Conservation (phyloP, 1,140 invertebrate species). For the Drosophila varians region DNA sequence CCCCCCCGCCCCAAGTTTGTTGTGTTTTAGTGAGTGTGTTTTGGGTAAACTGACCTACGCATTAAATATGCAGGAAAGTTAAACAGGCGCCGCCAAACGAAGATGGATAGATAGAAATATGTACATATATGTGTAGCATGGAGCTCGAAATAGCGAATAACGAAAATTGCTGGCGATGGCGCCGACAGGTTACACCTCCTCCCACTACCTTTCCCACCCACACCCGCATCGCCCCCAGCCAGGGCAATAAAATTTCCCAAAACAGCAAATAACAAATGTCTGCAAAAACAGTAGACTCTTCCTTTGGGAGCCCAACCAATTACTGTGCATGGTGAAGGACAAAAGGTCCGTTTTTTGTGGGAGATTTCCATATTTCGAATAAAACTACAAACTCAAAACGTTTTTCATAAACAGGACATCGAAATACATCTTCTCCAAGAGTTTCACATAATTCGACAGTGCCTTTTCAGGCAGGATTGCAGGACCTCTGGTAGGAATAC, state of each 20-base stretch:
- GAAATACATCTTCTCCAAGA: neutral
- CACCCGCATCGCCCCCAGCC: slow-evolving; percentile 9
- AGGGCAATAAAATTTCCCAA: slow-evolving; percentile 70
- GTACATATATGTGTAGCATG: neutral
- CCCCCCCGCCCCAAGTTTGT: neutral
- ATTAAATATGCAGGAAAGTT: slow-evolving; percentile 77
- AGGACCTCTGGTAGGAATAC: too few species aligned
- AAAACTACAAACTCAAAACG: too few species aligned
- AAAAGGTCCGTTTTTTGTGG: too few species aligned
- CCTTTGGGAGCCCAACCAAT: neutral
- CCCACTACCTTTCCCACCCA: neutral
- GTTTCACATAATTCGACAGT: neutral
- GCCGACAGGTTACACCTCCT: slow-evolving; percentile 50
- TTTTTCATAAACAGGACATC: neutral
- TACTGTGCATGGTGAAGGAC: neutral
- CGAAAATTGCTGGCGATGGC: slow-evolving; percentile 41
- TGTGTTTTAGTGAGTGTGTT: slow-evolving; percentile 11
- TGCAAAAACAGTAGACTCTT: slow-evolving; percentile 31
- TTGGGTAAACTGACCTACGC: slow-evolving; percentile 73
- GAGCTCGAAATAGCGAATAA: slow-evolving; percentile 1
- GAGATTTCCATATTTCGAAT: too few species aligned
- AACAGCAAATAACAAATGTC: slow-evolving; percentile 60
- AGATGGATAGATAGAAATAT: slow-evolving; percentile 37
- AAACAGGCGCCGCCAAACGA: slow-evolving; percentile 43
- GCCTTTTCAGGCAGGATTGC: too few species aligned